phyloP scores from a whole-genome alignment of 1,140 invertebrate genomes.

The Chionoecetes opilio region DNA sequence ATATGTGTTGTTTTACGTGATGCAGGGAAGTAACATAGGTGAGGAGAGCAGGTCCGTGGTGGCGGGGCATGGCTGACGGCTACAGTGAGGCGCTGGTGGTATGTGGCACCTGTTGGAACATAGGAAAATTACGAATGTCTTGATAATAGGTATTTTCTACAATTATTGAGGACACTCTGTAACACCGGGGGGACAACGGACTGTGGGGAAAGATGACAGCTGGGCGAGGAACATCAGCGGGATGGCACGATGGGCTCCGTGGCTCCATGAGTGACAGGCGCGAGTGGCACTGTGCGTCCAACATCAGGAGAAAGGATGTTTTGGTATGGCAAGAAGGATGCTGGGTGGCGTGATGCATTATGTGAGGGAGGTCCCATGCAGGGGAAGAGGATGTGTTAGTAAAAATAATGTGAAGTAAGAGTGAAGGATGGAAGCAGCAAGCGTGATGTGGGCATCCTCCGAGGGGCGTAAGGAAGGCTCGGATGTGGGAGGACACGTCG shows the following conservation, averaged over 20 bases:
- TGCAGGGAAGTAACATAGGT: not conserved
- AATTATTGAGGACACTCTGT: not conserved
- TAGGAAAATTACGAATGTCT: not conserved
- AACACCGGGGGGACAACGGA: not conserved
- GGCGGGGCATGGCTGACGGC: not conserved
- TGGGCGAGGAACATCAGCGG: not conserved
- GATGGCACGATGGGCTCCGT: constrained; percentile 41
- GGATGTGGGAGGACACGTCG: not conserved
- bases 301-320: not conserved
- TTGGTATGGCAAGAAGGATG: not conserved
- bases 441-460: not conserved
- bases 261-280: constrained; percentile 72
- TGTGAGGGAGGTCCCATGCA: not conserved
- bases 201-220: not conserved
- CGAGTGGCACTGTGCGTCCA: constrained; percentile 60
- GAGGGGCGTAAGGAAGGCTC: not conserved
- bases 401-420: not conserved
- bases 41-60: not conserved
- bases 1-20: not conserved
- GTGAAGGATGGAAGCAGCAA: not conserved
- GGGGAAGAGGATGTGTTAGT: too few relatives aligned
- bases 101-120: not conserved
- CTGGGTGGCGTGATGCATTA: not conserved
- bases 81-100: not conserved
- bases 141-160: not conserved